phyloP scores from a whole-genome alignment of 2,888 invertebrate genomes.

The Lasioglossum marginatum region DNA sequence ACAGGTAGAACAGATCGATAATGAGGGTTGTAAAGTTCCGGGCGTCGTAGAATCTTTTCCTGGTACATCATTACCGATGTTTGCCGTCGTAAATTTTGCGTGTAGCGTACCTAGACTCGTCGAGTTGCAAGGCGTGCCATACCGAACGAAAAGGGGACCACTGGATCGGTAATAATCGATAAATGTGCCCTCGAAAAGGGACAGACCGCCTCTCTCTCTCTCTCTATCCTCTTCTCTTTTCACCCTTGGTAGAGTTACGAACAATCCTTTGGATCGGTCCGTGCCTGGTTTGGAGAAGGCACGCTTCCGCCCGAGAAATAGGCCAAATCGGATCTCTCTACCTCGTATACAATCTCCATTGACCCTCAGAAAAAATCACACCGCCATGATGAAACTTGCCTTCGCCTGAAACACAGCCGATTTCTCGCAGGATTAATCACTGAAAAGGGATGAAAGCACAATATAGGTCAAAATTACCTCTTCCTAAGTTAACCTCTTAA shows the following conservation, averaged over 20 bases:
- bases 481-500: too few relatives aligned
- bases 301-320: conserved; percentile 33
- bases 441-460: not conserved
- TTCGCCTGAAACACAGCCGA: not conserved
- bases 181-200: conserved; percentile 75
- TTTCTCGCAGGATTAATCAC: not conserved
- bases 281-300: conserved; percentile 31
- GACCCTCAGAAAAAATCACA: not conserved
- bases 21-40: conserved; percentile 12
- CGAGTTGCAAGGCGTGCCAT: conserved; percentile 56
- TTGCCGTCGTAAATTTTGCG: conserved; percentile 67
- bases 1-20: not conserved
- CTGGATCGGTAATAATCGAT: conserved; percentile 82
- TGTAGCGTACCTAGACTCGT: conserved; percentile 44
- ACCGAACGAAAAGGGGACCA: conserved; percentile 76
- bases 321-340: conserved; percentile 5
- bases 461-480: not conserved
- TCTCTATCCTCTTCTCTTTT: conserved; percentile 28
- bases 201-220: conserved; percentile 24
- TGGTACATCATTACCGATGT: conserved; percentile 44
- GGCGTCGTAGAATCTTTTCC: conserved; percentile 21
- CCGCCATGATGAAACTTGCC: not conserved
- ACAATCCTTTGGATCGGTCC: conserved; percentile 54
- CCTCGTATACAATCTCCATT: not conserved
- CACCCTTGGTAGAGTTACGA: conserved; percentile 31